Percentiles rank a stretch among this genome's conserved stretches.
Evolutionary conservation across 2,113 vertebrate species (phyloP).

Genomic region (Dromiciops gliroides): DNA sequence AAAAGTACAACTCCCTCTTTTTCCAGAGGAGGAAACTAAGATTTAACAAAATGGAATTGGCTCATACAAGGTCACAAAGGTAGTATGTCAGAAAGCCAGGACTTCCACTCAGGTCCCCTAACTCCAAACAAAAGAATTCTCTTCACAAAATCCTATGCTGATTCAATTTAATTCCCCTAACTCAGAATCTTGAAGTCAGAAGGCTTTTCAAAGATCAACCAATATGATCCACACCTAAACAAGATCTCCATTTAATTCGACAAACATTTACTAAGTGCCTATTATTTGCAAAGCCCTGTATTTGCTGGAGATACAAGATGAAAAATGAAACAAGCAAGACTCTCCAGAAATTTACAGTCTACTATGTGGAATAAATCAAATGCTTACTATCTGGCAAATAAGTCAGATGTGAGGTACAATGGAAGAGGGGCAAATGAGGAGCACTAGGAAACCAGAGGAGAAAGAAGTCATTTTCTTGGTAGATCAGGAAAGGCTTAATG

Average conservation of each 20-base stretch:
- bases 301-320: not conserved
- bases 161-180: not conserved
- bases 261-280: not conserved
- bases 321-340: not conserved
- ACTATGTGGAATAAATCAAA: not conserved
- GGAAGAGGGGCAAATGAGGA: not conserved
- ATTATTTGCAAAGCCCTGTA: not conserved
- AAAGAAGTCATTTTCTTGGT: not conserved
- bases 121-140: not conserved
- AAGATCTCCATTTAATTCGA: not conserved
- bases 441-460: not conserved
- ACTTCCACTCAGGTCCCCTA: not conserved
- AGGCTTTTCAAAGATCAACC: not conserved
- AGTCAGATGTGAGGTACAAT: not conserved
- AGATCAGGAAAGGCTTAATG: not conserved
- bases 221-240: not conserved
- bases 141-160: not conserved
- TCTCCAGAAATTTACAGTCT: not conserved
- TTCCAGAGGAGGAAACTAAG: not conserved
- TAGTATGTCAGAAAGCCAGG: not conserved
- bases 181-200: not conserved
- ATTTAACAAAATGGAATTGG: no score
- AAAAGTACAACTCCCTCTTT: not conserved
- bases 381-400: not conserved
- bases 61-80: not conserved